These are phyloP conservation scores for Gyrodactylus bullatarudis DNA, from an alignment of 1,140 invertebrate species.

Conservation along the genomic window DNA sequence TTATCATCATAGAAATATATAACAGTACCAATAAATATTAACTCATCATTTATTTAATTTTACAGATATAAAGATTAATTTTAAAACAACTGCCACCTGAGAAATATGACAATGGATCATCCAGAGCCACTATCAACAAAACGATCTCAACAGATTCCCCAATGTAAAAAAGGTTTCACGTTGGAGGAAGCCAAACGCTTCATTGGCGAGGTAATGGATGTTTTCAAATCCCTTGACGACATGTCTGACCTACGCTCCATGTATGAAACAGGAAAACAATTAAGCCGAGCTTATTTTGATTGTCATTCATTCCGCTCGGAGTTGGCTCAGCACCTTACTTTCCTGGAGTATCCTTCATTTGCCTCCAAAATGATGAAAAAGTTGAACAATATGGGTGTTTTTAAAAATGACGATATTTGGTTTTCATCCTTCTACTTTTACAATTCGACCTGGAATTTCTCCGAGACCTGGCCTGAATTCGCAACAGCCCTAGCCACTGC, in stretches of 20 bases:
- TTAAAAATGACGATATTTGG: conserved; percentile 17
- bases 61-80: too few species aligned
- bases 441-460: conserved; percentile 16
- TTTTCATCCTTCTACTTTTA: conserved; percentile 16
- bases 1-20: too few species aligned
- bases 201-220: neutral
- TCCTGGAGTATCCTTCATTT: conserved; percentile 10
- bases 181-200: neutral
- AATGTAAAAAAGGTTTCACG: neutral
- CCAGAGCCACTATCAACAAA: neutral
- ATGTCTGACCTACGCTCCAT: neutral
- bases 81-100: too few species aligned
- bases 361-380: conserved; percentile 15
- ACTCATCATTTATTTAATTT: too few species aligned
- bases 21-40: too few species aligned
- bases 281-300: conserved; percentile 4
- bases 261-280: conserved; percentile 6
- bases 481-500: conserved; percentile 14
- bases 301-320: neutral
- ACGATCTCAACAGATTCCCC: neutral
- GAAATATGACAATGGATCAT: neutral
- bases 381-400: conserved; percentile 15
- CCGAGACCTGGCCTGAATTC: conserved; percentile 13
- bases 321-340: neutral
- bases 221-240: neutral